Evolutionary conservation across 2,888 invertebrate genomes (phyloP), one percentile per base, ranked within the genome.

Genomic region (Ophion obscuratus): DNA sequence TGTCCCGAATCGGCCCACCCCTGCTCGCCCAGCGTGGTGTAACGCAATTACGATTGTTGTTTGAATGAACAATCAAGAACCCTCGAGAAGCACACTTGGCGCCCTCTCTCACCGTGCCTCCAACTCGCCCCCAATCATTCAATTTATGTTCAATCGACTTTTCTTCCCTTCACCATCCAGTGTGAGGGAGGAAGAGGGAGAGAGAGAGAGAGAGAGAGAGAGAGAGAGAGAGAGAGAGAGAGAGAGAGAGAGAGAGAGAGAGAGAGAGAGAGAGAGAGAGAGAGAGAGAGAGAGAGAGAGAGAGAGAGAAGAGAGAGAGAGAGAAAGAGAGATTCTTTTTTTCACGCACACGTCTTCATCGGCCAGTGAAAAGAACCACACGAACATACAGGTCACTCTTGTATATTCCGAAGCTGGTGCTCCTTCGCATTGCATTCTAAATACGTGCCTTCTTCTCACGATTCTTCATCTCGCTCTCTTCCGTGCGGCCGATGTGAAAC

Each of bases 11-110:
- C 78, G 81, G 14, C 66, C 68, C 71, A 78, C 86, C 84, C 86
- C 53, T 53, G 53, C 53, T 67, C 83, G 78, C 78, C 80, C 88
- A 89, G 89, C 89, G 91, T 91, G 92, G 91, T 91, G 92, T 94
- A 94, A 94, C 93, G 93, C 93, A 94, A 94, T 94, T 94, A 94
- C 94, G 93, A 94, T 94, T 94, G 94, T 94, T 94, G 93, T 94
- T 94, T 94, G 94, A 94, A 94, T 94, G 94, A 94, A 94, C 94
- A 94, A 94, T 94, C 94, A 94, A 94, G 94, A 93, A 92, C 94
- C 94, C 94, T 94, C 93, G 92, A 93, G 90, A 89, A 91, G 91
- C 91, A 77, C 83, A 78, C 80, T 73, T 62, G 74, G 11, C 57
- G 67, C 73, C 62, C 81, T 61, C 77, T 47, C 53, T 53, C 2